Percentiles rank a stretch among this genome's conserved stretches.
These are phyloP conservation scores for Gastrophryne carolinensis DNA, from an alignment of 2,797 vertebrate species.

Conservation along the genomic window DNA sequence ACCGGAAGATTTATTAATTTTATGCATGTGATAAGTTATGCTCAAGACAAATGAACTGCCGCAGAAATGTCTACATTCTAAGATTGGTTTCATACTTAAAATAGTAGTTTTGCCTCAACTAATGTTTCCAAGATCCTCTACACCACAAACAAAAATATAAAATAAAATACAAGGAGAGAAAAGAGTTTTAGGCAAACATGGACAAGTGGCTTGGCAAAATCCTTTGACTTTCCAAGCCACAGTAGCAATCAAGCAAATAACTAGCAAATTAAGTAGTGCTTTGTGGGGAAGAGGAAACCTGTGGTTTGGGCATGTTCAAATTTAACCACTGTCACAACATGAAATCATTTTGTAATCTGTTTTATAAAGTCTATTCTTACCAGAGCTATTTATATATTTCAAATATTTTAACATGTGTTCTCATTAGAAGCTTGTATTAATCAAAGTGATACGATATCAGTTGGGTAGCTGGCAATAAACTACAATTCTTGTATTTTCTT, in stretches of 20 bases:
- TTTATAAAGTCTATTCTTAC: neutral
- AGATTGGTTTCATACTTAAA: neutral
- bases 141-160: slow-evolving; percentile 2
- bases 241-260: slow-evolving; percentile 26
- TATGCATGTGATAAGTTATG: no score
- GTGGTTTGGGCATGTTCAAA: slow-evolving; percentile 17
- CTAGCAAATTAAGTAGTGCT: slow-evolving; percentile 15
- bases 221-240: slow-evolving; percentile 6
- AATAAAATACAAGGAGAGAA: neutral
- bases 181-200: slow-evolving; percentile 1
- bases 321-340: neutral
- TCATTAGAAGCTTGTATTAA: neutral
- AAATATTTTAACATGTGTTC: neutral
- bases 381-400: neutral
- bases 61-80: neutral
- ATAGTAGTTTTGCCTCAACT: neutral
- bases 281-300: slow-evolving; percentile 18
- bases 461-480: no score
- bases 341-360: neutral
- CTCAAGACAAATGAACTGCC: neutral
- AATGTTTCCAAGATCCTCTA: slow-evolving; percentile 3
- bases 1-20: neutral
- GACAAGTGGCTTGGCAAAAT: slow-evolving; percentile 15
- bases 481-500: no score
- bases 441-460: no score